Conservation (phyloP, 1,140 invertebrate species). For the Ips nitidus region DNA sequence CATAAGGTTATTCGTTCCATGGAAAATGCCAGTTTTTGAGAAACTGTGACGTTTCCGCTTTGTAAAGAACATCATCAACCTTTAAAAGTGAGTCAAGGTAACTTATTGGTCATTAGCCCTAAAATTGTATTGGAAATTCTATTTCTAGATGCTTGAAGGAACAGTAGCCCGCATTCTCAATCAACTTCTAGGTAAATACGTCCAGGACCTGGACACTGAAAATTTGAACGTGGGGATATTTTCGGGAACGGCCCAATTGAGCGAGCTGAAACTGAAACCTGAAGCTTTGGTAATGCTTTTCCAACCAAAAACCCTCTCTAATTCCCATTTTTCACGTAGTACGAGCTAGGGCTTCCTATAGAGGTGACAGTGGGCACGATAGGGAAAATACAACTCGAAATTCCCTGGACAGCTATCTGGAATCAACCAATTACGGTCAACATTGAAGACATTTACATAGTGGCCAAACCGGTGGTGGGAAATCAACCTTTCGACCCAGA, state of each 20-base stretch:
- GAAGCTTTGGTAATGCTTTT: slow-evolving; percentile 72
- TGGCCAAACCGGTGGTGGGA: slow-evolving; percentile 72
- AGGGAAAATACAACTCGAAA: slow-evolving; percentile 72
- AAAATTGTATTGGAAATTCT: no score
- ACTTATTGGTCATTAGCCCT: no score
- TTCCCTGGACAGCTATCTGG: slow-evolving; percentile 76
- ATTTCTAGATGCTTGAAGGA: slow-evolving; percentile 70
- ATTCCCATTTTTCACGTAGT: slow-evolving; percentile 58
- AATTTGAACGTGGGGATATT: slow-evolving; percentile 82
- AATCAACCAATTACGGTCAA: slow-evolving; percentile 67
- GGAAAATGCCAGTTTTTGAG: no score
- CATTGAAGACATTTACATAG: slow-evolving; percentile 75
- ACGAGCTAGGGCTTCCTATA: slow-evolving; percentile 76
- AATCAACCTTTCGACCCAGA: slow-evolving; percentile 71
- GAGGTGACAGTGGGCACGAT: slow-evolving; percentile 79
- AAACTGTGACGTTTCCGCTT: no score
- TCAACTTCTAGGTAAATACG: slow-evolving; percentile 77
- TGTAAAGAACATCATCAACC: no score
- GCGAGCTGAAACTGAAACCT: slow-evolving; percentile 74
- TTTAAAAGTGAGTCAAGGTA: no score
- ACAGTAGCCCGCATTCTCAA: slow-evolving; percentile 77
- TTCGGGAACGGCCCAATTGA: slow-evolving; percentile 75
- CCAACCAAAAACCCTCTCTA: neutral
- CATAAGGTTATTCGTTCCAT: neutral
- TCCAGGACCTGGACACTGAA: slow-evolving; percentile 79